Conservation (phyloP, 2,113 vertebrate species). For the Tychaedon coryphoeus region DNA sequence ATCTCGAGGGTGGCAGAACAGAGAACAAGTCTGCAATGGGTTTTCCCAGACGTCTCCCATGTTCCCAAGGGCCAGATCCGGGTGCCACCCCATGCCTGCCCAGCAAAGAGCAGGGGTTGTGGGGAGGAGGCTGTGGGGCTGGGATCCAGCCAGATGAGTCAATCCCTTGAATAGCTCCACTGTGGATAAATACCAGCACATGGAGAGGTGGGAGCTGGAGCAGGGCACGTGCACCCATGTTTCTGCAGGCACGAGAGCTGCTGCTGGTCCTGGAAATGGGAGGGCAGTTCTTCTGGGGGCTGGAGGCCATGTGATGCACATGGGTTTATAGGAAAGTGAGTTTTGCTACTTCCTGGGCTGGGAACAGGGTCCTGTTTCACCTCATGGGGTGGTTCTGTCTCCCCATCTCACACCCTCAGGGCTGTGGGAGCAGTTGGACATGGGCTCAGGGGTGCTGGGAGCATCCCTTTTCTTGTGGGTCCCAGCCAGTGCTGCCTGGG, state of each 20-base stretch:
- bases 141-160: conserved; percentile 38
- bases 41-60: background rate
- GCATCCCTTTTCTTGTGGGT: background rate
- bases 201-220: background rate
- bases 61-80: background rate
- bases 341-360: background rate
- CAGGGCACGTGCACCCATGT: background rate
- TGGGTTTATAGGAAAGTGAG: background rate
- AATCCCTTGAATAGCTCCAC: conserved; percentile 32
- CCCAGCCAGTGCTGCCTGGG: fast-evolving
- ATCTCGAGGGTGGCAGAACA: background rate
- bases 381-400: background rate
- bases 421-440: background rate
- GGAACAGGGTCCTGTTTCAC: background rate
- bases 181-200: conserved; percentile 41
- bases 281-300: background rate
- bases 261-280: background rate
- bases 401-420: fast-evolving
- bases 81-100: fast-evolving
- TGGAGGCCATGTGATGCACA: fast-evolving
- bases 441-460: background rate
- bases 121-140: background rate
- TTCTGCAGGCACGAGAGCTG: background rate
- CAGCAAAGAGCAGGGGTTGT: background rate
- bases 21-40: background rate